Evolutionary conservation across 2,113 vertebrate genomes (phyloP).

Genomic region (Odocoileus virginianus): DNA sequence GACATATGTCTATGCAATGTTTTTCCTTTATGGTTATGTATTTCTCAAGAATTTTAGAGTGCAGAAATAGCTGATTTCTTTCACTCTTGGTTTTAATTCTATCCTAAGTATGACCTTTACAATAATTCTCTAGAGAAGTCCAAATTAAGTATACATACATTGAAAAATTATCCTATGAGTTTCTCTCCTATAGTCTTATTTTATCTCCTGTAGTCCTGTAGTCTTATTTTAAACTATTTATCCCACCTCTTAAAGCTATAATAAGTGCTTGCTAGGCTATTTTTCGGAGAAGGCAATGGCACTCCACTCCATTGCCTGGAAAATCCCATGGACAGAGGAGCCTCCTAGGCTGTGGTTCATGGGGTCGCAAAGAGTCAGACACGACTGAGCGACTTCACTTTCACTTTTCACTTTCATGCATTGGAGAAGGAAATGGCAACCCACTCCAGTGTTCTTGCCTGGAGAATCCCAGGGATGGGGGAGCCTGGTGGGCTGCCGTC

Average conservation of each 20-base stretch:
- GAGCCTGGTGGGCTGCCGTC: no score
- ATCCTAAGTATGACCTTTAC: background rate
- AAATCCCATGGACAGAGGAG: no score
- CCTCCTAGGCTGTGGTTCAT: no score
- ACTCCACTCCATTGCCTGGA: no score
- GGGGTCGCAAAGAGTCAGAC: no score
- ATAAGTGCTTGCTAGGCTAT: background rate
- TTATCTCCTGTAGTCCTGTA: background rate
- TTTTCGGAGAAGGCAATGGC: background rate
- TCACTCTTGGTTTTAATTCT: background rate
- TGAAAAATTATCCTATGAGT: conserved; percentile 12
- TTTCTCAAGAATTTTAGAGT: background rate
- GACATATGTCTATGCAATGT: background rate
- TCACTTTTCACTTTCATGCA: no score
- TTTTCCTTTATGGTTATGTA: background rate
- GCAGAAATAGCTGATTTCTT: background rate
- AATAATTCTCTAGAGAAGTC: background rate
- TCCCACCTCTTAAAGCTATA: background rate
- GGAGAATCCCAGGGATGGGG: no score
- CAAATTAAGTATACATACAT: background rate
- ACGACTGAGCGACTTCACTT: no score
- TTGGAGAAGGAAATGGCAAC: no score
- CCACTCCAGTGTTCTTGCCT: no score
- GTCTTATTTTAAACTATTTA: background rate
- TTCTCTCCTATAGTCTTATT: background rate